A percentile compares a stretch with the other conserved stretches of the same genome.
Evolutionary conservation across 2,888 invertebrate species (phyloP).

Genomic region (Unio delphinus): DNA sequence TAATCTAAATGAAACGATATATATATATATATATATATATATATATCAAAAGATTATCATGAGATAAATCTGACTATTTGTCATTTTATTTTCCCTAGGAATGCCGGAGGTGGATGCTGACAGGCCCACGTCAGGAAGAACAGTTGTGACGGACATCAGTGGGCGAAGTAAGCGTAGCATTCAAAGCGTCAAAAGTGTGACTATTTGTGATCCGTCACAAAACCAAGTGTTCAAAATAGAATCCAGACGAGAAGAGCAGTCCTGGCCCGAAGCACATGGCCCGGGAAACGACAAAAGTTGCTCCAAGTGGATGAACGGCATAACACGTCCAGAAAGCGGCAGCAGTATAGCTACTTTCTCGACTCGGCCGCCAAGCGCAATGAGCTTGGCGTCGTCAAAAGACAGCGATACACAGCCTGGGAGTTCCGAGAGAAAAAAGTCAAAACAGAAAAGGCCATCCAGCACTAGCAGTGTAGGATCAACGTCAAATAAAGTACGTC

Average conservation of each 20-base stretch:
- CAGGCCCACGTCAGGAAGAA: conserved; percentile 14
- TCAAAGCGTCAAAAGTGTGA: conserved; percentile 30
- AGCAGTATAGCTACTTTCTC: conserved; percentile 27
- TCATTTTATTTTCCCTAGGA: no score
- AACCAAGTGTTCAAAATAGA: conserved; percentile 31
- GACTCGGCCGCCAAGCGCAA: conserved; percentile 14
- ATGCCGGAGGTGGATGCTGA: no score
- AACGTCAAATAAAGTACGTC: no score
- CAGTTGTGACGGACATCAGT: conserved; percentile 25
- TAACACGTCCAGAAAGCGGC: conserved; percentile 29
- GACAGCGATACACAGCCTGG: conserved; percentile 3
- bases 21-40: no score
- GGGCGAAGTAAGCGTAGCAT: conserved; percentile 22
- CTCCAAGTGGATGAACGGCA: conserved; percentile 38
- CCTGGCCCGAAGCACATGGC: conserved; percentile 10
- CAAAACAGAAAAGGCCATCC: no score
- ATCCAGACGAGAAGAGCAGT: conserved; percentile 17
- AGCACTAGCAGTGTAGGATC: no score
- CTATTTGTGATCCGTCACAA: conserved; percentile 29
- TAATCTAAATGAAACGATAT: no score
- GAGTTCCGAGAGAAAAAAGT: not conserved
- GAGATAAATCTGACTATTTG: no score
- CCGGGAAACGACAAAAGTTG: conserved; percentile 27
- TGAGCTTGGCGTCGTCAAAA: conserved; percentile 7
- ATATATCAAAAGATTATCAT: no score